Evolutionary conservation across 2,888 invertebrate species (phyloP), one percentile per base, ranked within the genome.

Genomic region (Nebria brevicollis): DNA sequence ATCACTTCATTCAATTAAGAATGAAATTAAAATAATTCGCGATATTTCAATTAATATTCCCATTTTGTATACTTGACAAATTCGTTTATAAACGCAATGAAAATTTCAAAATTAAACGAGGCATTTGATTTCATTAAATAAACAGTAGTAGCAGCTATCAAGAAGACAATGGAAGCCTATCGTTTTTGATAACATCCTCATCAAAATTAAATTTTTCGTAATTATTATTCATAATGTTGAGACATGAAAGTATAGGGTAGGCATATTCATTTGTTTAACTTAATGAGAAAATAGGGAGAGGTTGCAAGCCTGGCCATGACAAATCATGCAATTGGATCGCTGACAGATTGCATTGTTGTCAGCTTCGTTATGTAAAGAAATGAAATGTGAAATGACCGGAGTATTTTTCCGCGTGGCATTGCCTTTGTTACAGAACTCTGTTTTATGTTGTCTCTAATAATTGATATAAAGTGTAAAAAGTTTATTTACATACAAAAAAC

Each of bases 241-340:
- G 54, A 11, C 54, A 54, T 54, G 13, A 54, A 13, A 54, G 54
- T 11, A 13, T 8, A 11, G 54, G 54, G 8, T 54, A 54, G 54
- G 54, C 84, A 86, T 85, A 84, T 85, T 85, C 85, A 85, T 86
- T 85, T 86, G 84, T 85, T 84, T 84, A 83, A 85, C 84, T 86
- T 86, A 86, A 86, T 86, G 86, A 85, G 86, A 86, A 86, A 86
- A 85, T 85, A 84, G 82, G 54, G 75, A 83, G 82, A 78, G 81
- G 81, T 77, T 82, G 70, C 82, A 82, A 82, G 81, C 82, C 82
- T 75, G 25, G 83, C 84, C 82, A 82, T 86, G 86, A 86, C 86
- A 86, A 86, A 86, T 86, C 85, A 85, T 85, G 83, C 86, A 87
- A 86, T 87, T 86, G 86, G 84, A 75, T 84, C 84, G 83, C 77